A percentile compares a stretch with the other conserved stretches of the same genome.
Evolutionary conservation across 1,140 invertebrate species (phyloP).

Genomic region (Ceratosolen solmsi): DNA sequence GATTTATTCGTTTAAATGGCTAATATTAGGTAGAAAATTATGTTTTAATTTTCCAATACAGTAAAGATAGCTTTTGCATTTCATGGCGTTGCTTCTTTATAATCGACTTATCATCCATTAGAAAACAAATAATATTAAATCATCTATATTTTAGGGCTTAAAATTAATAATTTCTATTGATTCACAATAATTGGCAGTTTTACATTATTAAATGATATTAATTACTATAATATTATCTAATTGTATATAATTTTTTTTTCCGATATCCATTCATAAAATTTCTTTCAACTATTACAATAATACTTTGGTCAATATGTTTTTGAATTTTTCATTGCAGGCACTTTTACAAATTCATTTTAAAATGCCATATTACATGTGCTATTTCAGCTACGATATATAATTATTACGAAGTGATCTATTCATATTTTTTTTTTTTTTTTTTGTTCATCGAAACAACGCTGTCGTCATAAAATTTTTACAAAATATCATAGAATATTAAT

Average conservation of each 20-base stretch:
- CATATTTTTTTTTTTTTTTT: neutral
- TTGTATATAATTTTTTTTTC: neutral
- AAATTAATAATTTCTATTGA: neutral
- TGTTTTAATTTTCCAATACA: no score
- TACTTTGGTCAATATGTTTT: neutral
- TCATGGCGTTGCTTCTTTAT: neutral
- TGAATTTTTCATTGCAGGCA: slow-evolving; percentile 13
- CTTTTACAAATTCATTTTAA: slow-evolving; percentile 11
- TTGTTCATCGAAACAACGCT: slow-evolving; percentile 14
- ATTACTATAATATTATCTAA: neutral
- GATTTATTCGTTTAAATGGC: neutral
- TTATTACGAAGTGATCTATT: neutral
- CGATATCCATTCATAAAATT: neutral
- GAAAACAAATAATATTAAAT: neutral
- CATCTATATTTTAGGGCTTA: no score
- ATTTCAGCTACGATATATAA: neutral
- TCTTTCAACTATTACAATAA: neutral
- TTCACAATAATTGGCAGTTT: slow-evolving; percentile 37
- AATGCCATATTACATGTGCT: slow-evolving; percentile 26
- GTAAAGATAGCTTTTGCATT: neutral
- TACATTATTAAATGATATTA: neutral
- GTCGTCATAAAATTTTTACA: slow-evolving; percentile 14
- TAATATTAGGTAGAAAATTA: no score
- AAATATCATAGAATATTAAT: slow-evolving; percentile 18
- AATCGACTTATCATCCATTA: neutral